Conservation (phyloP, 2,797 vertebrate genomes). For the Brotula barbata region DNA sequence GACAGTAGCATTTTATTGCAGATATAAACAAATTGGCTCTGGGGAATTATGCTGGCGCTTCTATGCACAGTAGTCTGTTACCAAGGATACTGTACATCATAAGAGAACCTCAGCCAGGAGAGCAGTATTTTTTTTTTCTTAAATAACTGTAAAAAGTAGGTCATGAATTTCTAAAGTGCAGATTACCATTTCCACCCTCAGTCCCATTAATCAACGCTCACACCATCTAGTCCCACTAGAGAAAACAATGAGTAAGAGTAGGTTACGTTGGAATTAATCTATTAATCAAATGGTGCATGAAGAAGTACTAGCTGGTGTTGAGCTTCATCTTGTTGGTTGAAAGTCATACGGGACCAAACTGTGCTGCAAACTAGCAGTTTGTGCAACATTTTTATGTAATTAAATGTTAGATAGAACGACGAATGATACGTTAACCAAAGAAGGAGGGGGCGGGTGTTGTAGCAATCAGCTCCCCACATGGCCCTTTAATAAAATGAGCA, state of each 20-base stretch:
- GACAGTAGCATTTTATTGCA: slow-evolving; percentile 66
- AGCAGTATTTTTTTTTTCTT: slow-evolving; percentile 43
- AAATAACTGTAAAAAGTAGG: slow-evolving; percentile 79
- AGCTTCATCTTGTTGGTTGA: slow-evolving; percentile 32
- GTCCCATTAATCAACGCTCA: slow-evolving; percentile 77
- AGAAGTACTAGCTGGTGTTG: slow-evolving; percentile 58
- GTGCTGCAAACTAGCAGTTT: too few species aligned
- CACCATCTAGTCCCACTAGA: slow-evolving; percentile 68
- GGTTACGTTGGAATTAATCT: slow-evolving; percentile 76
- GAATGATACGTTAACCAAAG: too few species aligned
- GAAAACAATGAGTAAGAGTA: slow-evolving; percentile 75
- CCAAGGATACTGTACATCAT: slow-evolving; percentile 47
- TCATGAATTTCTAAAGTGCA: slow-evolving; percentile 76
- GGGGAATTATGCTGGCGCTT: slow-evolving; percentile 53
- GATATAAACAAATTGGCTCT: slow-evolving; percentile 68
- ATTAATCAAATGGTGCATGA: slow-evolving; percentile 76
- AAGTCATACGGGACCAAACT: slow-evolving; percentile 25
- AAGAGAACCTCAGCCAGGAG: slow-evolving; percentile 41
- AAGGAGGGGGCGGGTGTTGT: too few species aligned
- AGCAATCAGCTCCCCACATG: too few species aligned
- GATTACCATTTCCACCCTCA: slow-evolving; percentile 73
- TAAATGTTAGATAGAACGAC: too few species aligned
- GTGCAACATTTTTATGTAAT: too few species aligned
- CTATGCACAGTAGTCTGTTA: slow-evolving; percentile 55
- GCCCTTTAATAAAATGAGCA: too few species aligned